phyloP scores from a whole-genome alignment of 2,888 invertebrate species.

The Clunio marinus region DNA sequence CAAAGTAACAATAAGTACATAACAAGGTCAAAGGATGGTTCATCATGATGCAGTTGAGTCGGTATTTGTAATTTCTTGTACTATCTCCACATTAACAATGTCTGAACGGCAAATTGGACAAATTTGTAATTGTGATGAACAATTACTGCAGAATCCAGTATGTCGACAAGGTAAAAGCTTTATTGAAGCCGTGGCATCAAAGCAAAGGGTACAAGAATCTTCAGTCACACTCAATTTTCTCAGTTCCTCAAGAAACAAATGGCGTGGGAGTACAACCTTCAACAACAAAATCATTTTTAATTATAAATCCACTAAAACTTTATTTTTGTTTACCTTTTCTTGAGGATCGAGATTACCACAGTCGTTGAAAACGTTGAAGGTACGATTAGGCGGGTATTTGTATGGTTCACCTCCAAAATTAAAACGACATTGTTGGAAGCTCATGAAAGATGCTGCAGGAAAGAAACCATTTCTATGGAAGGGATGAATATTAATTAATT shows the following conservation, averaged over 20 bases:
- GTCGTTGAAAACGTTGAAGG: slow-evolving; percentile 72
- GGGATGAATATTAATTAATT: neutral
- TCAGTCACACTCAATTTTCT: slow-evolving; percentile 70
- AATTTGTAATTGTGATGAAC: slow-evolving; percentile 70
- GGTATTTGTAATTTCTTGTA: slow-evolving; percentile 1
- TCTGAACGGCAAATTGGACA: slow-evolving; percentile 80
- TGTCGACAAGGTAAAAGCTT: slow-evolving; percentile 78
- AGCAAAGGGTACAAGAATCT: slow-evolving; percentile 84
- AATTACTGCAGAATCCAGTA: slow-evolving; percentile 79
- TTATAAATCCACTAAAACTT: neutral
- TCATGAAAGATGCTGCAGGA: slow-evolving; percentile 95
- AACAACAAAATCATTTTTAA: slow-evolving; percentile 25
- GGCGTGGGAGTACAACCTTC: slow-evolving; percentile 67
- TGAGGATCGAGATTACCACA: slow-evolving; percentile 69
- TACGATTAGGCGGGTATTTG: slow-evolving; percentile 66
- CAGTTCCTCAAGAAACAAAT: slow-evolving; percentile 70
- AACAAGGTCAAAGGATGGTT: neutral
- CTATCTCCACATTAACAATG: slow-evolving; percentile 41
- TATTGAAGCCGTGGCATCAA: slow-evolving; percentile 71
- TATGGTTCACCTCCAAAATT: slow-evolving; percentile 85
- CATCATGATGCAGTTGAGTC: slow-evolving; percentile 15
- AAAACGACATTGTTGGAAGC: slow-evolving; percentile 90
- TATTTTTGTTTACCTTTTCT: slow-evolving; percentile 57
- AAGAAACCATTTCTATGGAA: slow-evolving; percentile 88
- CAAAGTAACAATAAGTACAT: neutral